Conservation (phyloP, 2,113 vertebrate genomes). For the Pampusana beccarii region DNA sequence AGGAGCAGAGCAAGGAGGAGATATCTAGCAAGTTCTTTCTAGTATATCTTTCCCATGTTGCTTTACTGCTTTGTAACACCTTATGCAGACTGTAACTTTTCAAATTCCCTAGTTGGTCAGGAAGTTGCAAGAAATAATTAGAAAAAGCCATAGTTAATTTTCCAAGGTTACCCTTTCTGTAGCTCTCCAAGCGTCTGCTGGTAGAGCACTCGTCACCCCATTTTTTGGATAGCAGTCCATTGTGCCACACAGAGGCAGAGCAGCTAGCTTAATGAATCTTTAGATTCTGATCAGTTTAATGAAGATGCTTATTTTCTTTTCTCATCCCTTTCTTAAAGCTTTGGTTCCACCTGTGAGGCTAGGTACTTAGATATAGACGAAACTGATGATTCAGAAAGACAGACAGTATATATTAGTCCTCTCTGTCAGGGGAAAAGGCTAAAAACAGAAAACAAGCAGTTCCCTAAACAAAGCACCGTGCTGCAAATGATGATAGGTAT, state of each 20-base stretch:
- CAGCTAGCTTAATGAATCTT: background rate
- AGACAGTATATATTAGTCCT: background rate
- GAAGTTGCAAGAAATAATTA: background rate
- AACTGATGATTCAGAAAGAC: background rate
- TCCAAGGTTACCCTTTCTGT: background rate
- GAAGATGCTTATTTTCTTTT: background rate
- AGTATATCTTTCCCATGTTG: background rate
- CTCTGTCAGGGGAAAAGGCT: background rate
- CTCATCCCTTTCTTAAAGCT: background rate
- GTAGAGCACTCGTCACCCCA: rapidly evolving
- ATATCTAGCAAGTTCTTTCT: background rate
- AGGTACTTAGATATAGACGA: background rate
- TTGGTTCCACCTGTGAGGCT: background rate
- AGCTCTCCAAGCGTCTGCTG: background rate
- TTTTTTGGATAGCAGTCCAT: background rate
- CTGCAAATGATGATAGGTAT: background rate
- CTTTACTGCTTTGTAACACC: background rate
- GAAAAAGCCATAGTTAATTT: background rate
- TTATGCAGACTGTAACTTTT: background rate
- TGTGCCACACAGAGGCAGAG: background rate
- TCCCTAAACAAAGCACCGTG: background rate
- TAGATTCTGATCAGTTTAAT: background rate
- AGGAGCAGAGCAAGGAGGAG: background rate
- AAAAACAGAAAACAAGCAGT: background rate
- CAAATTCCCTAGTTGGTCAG: background rate